Evolutionary conservation across 2,797 vertebrate genomes (phyloP).

Genomic region (Euthynnus affinis): DNA sequence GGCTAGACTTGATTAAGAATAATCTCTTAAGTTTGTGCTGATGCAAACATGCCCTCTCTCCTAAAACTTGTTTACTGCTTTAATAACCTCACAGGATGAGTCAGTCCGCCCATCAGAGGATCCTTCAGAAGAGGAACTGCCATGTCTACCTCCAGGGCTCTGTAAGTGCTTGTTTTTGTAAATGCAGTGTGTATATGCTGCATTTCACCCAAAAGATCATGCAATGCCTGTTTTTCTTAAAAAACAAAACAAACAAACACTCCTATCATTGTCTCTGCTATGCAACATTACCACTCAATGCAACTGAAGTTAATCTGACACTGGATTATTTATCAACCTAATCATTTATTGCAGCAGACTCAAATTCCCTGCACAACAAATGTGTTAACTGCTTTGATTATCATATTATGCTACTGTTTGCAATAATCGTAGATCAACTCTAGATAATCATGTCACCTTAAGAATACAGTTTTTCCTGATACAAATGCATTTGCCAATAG

Average conservation of each 20-base stretch:
- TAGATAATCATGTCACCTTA: not conserved
- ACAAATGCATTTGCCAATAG: not conserved
- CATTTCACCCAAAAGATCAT: too few relatives aligned
- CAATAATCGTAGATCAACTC: not conserved
- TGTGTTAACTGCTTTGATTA: not conserved
- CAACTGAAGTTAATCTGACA: not conserved
- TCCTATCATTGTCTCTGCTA: not conserved
- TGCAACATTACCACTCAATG: too few relatives aligned
- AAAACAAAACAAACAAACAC: too few relatives aligned
- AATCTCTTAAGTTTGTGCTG: constrained; percentile 17
- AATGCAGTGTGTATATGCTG: not conserved
- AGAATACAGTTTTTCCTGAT: constrained; percentile 6
- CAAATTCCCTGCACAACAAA: not conserved
- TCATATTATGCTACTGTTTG: not conserved
- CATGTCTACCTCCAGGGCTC: constrained; percentile 79
- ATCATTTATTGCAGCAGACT: not conserved
- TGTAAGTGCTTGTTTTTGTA: constrained; percentile 70
- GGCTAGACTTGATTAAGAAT: not conserved
- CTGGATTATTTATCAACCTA: not conserved
- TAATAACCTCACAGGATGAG: constrained; percentile 77
- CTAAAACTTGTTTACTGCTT: constrained; percentile 38
- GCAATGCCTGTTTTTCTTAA: too few relatives aligned
- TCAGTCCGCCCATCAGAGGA: constrained; percentile 76
- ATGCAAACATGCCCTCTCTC: not conserved
- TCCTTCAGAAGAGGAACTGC: constrained; percentile 78